Conservation (phyloP, 1,140 invertebrate species). For the Leptinotarsa lineolata region DNA sequence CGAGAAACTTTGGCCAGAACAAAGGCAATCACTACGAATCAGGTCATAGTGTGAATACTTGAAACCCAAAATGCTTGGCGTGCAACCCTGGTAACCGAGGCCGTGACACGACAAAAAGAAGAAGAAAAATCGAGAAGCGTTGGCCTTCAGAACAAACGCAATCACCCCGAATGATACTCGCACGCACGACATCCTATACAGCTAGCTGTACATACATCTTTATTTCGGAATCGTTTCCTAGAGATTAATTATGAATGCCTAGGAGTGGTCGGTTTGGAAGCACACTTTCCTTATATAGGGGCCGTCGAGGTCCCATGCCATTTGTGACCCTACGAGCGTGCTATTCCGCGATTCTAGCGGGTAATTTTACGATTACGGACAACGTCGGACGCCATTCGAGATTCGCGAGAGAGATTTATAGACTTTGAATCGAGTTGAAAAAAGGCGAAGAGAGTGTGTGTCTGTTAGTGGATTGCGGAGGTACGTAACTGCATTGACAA, state of each 20-base stretch:
- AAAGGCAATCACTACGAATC: neutral
- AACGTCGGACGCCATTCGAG: neutral
- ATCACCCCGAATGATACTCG: neutral
- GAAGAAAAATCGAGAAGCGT: no score
- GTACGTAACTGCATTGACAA: no score
- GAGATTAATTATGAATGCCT: constrained; percentile 1
- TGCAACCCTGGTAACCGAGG: no score
- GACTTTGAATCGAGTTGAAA: neutral
- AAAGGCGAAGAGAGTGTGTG: no score
- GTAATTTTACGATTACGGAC: neutral
- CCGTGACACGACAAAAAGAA: no score
- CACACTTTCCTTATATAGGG: constrained; percentile 5
- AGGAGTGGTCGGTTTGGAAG: neutral
- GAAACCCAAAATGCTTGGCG: no score
- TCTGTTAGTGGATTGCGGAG: no score
- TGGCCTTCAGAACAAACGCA: no score
- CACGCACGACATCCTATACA: neutral
- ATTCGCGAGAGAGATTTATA: neutral
- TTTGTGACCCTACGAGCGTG: constrained; percentile 1
- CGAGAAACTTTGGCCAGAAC: no score
- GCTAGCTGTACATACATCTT: constrained; percentile 7
- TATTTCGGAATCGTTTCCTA: neutral
- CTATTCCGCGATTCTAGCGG: constrained; percentile 4
- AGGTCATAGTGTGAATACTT: neutral
- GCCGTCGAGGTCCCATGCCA: neutral